These are phyloP conservation scores for Pedionomus torquatus DNA, from an alignment of 2,113 vertebrate genomes.

Conservation along the genomic window DNA sequence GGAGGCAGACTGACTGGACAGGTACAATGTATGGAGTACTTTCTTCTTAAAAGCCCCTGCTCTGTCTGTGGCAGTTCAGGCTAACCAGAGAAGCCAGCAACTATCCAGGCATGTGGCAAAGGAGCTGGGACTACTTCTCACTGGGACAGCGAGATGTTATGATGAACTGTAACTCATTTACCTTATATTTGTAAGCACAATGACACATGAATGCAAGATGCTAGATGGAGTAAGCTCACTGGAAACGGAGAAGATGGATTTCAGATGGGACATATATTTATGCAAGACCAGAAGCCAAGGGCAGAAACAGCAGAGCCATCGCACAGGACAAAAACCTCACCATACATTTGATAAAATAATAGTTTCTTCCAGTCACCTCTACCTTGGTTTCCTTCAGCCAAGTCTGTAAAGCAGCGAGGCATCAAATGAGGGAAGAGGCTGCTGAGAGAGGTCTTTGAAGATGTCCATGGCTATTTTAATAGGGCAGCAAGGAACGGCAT, in stretches of 20 bases:
- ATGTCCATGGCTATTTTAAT: background rate
- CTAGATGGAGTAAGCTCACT: background rate
- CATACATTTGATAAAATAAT: background rate
- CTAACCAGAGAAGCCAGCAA: background rate
- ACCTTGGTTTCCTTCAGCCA: background rate
- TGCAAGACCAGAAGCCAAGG: background rate
- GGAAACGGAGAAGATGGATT: background rate
- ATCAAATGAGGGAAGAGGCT: accelerated
- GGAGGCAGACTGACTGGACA: background rate
- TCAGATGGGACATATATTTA: background rate
- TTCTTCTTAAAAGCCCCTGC: background rate
- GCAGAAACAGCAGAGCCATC: background rate
- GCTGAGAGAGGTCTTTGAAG: background rate
- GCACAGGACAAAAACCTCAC: background rate
- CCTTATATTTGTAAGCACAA: background rate
- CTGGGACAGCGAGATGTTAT: background rate
- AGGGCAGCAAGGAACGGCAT: background rate
- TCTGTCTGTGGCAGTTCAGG: background rate
- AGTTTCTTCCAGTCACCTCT: background rate
- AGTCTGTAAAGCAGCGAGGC: background rate
- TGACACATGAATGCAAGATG: background rate
- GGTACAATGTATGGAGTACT: background rate
- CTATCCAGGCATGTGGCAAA: background rate
- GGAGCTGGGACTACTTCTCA: background rate
- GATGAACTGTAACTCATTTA: background rate